Base-by-base conservation (phyloP, 2,797 vertebrate species). In the Pitangus sulphuratus region DNA sequence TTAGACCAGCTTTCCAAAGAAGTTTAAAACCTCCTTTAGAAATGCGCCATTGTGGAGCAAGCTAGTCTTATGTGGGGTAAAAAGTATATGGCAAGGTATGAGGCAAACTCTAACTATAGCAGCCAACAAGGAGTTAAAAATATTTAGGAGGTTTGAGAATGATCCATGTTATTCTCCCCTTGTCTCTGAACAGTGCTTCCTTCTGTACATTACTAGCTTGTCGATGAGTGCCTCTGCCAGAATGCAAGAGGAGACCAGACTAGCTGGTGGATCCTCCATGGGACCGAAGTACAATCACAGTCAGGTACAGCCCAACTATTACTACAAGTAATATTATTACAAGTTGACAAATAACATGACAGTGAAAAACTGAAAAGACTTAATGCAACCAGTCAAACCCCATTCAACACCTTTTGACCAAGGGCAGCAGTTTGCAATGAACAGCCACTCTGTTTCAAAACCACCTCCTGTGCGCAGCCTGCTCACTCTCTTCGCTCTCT, bases 321-420 rank as follows among this genome's bases (percentile, higher is more conserved):
- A 85, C 95, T 90, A 89, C 82, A 85, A 37, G 40, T 40, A 40
- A 40, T 40, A 40, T 40, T 82, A 81, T 71, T 61, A 89, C 82
- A 91, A 72, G 61, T 10, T 69, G 82, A 96, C 72, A 17, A 91
- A 96, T 74, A 84, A 72, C 11, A 0, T 48, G 72, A 92, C 76
- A 82, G 77, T 58, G 76, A 91, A 88, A 90, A 95, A 90, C 76
- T 39, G 62, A 95, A 95, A 93, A 61, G 40, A 86, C 74, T 86
- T 84, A 85, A 95, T 48, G 76, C 84, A 91, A 84, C 70, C 77
- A 65, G 51, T 81, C 91, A 89, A 79, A 96, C 56, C n/a, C 84
- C 89, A 94, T 66, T 90, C 78, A 87, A 39, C 33, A 76, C n/a
- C 82, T 93, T 90, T 79, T 76, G 62, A 84, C 84, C 35, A 65